Conservation (phyloP, 2,888 invertebrate species). For the Drosophila longiperda region DNA sequence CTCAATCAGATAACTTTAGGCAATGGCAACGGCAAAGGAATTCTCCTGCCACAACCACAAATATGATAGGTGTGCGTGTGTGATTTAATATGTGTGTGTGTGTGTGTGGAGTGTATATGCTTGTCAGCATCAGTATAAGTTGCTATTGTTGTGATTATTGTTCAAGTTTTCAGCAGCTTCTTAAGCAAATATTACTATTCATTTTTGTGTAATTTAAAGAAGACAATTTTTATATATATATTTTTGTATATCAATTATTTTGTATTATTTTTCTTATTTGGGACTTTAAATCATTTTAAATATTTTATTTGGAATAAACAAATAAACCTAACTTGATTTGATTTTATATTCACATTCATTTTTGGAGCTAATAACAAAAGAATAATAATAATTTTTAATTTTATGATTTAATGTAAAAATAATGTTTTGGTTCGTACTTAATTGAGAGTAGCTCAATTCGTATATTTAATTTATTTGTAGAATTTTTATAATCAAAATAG, state of each 20-base stretch:
- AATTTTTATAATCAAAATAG: neutral
- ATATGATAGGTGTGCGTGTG: constrained; percentile 51
- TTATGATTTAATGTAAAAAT: neutral
- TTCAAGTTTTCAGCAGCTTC: neutral
- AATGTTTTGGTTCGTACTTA: neutral
- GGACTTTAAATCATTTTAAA: neutral
- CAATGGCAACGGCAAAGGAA: constrained; percentile 60
- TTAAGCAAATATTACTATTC: neutral
- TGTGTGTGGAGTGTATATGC: constrained; percentile 7
- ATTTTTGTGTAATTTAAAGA: neutral
- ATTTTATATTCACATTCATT: neutral
- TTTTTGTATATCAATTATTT: no score
- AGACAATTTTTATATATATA: neutral
- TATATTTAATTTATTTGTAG: neutral
- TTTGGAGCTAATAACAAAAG: neutral
- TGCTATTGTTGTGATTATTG: constrained; percentile 18
- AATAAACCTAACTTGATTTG: neutral
- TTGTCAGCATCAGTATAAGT: neutral
- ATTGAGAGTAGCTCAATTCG: neutral
- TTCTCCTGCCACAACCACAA: constrained; percentile 66
- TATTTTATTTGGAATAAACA: neutral
- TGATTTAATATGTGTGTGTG: neutral
- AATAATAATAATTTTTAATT: neutral
- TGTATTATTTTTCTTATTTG: no score
- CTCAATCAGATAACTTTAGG: constrained; percentile 84